phyloP scores from a whole-genome alignment of 2,113 vertebrate genomes.

The Dinomys branickii region DNA sequence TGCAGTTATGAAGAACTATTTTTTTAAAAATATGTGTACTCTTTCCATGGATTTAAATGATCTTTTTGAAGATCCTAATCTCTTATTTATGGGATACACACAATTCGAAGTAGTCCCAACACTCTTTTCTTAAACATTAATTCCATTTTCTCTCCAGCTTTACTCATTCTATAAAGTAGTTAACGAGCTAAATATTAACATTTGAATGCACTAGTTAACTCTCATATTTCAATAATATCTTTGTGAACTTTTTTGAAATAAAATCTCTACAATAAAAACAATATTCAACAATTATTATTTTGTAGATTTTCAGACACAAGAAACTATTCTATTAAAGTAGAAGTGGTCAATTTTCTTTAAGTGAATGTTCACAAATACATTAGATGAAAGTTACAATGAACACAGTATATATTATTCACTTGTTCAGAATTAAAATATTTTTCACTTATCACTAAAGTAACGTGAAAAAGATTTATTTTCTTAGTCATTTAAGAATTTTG shows the following conservation, averaged over 20 bases:
- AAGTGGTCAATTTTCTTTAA: background rate
- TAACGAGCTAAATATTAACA: constrained; percentile 56
- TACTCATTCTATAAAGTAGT: constrained; percentile 65
- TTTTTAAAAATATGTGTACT: background rate
- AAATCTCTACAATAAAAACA: constrained; percentile 49
- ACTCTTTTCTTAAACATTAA: no score
- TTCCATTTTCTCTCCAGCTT: no score
- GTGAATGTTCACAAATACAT: background rate
- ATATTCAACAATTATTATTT: constrained; percentile 31
- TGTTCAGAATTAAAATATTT: constrained; percentile 34
- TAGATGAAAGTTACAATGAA: constrained; percentile 18
- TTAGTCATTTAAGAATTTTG: constrained; percentile 32
- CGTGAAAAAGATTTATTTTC: background rate
- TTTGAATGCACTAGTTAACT: constrained; percentile 50
- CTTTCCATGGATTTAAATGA: background rate
- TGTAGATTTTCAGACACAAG: constrained; percentile 3
- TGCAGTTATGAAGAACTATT: background rate
- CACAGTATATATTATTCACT: background rate
- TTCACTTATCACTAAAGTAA: no score
- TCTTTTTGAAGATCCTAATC: background rate
- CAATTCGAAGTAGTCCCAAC: no score
- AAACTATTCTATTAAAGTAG: background rate
- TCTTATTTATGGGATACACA: no score
- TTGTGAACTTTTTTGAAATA: constrained; percentile 51
- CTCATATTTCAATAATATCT: constrained; percentile 68